Percentiles rank a stretch among this genome's conserved stretches.
Evolutionary conservation across 1,140 invertebrate species (phyloP).

Genomic region (Bombus vancouverensis): DNA sequence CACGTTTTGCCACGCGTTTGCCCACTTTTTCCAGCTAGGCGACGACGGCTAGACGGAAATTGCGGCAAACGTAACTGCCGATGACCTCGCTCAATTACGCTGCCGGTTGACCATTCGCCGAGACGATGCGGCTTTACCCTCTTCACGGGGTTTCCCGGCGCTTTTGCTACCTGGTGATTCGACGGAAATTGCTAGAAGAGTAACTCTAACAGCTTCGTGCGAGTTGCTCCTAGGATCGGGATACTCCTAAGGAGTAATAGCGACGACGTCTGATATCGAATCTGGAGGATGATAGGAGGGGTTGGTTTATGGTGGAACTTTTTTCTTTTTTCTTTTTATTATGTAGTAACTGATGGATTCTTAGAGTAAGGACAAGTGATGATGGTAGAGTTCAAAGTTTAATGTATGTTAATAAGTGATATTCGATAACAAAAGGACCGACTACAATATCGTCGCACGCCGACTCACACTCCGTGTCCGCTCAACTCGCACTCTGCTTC

Average conservation of each 20-base stretch:
- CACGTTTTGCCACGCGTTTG: conserved; percentile 8
- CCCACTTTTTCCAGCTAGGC: conserved; percentile 4
- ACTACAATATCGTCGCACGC: too few species aligned
- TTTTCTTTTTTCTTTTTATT: too few species aligned
- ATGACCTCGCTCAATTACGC: conserved; percentile 48
- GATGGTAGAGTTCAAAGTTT: too few species aligned
- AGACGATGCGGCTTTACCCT: conserved; percentile 13
- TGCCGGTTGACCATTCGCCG: neutral
- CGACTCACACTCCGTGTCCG: too few species aligned
- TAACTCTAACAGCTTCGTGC: conserved; percentile 22
- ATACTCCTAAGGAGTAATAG: neutral
- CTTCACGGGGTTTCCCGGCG: conserved; percentile 30
- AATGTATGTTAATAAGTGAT: too few species aligned
- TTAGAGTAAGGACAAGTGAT: too few species aligned
- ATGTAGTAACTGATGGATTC: too few species aligned
- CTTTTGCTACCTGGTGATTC: conserved; percentile 32
- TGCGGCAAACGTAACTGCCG: conserved; percentile 45
- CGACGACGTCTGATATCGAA: neutral
- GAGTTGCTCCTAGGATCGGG: neutral
- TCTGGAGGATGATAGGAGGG: neutral
- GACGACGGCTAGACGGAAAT: conserved; percentile 44
- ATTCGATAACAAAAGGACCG: too few species aligned
- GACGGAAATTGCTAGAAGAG: conserved; percentile 49
- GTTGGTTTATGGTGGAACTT: too few species aligned
- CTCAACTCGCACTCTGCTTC: too few species aligned